These are phyloP conservation scores for Dolichopus griseipennis DNA, from an alignment of 2,888 invertebrate species.

Conservation along the genomic window DNA sequence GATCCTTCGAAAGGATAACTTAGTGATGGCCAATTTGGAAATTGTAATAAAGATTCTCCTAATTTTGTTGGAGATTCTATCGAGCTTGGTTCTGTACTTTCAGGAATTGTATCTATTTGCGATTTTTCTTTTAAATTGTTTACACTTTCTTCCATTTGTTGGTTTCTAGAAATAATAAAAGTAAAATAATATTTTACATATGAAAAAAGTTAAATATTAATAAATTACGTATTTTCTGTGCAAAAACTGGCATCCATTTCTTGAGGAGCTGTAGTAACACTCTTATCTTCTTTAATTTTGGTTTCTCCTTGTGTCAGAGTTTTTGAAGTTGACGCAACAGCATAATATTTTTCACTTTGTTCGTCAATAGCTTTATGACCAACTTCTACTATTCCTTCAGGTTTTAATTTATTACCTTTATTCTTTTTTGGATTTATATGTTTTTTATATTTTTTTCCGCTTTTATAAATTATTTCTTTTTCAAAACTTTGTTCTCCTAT, in stretches of 20 bases:
- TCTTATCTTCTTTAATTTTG: too few relatives aligned
- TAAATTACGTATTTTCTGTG: too few relatives aligned
- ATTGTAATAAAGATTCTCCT: too few relatives aligned
- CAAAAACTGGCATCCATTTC: too few relatives aligned
- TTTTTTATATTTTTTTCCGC: slow-evolving; percentile 39
- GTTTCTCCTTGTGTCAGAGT: too few relatives aligned
- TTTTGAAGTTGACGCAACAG: too few relatives aligned
- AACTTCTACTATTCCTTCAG: slow-evolving; percentile 38
- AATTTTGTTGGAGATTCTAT: too few relatives aligned
- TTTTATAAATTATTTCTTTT: slow-evolving; percentile 58
- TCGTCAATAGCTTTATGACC: slow-evolving; percentile 24
- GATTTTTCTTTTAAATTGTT: background rate
- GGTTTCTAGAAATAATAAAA: background rate
- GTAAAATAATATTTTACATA: background rate
- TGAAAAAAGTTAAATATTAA: too few relatives aligned
- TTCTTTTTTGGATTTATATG: slow-evolving; percentile 18
- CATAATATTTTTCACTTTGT: too few relatives aligned
- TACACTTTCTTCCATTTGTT: too few relatives aligned
- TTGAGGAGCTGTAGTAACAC: too few relatives aligned
- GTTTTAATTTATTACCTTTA: slow-evolving; percentile 19
- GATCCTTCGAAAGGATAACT: background rate
- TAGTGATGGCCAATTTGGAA: background rate
- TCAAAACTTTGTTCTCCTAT: slow-evolving; percentile 66
- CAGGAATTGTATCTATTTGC: slow-evolving; percentile 11
- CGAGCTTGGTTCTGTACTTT: too few relatives aligned